phyloP scores from a whole-genome alignment of 2,113 vertebrate genomes.

The Myiagra hebetior region DNA sequence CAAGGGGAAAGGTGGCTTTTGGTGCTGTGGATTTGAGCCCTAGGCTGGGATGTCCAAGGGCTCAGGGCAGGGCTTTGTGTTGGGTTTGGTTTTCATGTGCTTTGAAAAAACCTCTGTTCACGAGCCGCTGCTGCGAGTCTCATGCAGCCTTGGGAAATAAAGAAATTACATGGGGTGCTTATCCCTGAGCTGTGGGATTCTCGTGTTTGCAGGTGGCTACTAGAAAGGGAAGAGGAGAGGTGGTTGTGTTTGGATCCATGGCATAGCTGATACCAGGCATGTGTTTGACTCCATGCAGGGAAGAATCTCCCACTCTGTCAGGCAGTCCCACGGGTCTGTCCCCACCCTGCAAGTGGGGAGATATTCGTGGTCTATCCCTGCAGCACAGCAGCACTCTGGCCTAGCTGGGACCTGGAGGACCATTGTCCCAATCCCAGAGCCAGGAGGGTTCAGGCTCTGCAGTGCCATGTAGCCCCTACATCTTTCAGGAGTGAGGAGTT shows the following conservation, averaged over 20 bases:
- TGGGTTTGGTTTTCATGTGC: neutral
- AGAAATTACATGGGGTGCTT: neutral
- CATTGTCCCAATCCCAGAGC: rapidly evolving
- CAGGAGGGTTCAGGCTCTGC: neutral
- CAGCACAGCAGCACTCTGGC: neutral
- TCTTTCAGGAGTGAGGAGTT: neutral
- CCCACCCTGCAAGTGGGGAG: neutral
- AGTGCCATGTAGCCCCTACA: neutral
- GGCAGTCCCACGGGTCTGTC: rapidly evolving
- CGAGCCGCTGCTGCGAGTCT: rapidly evolving
- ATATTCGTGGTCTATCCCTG: neutral
- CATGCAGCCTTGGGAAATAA: neutral
- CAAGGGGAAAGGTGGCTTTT: neutral
- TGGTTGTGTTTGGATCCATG: rapidly evolving
- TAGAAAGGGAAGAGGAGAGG: neutral
- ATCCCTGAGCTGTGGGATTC: neutral
- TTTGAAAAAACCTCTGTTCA: neutral
- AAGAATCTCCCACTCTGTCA: neutral
- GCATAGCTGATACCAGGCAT: neutral
- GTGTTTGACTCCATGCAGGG: rapidly evolving
- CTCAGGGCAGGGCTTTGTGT: neutral
- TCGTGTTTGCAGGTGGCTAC: neutral
- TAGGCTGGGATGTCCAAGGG: neutral
- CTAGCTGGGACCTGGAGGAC: neutral
- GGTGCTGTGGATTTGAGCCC: neutral